Base-by-base conservation (phyloP, 2,113 vertebrate genomes). In the Neogobius melanostomus region DNA sequence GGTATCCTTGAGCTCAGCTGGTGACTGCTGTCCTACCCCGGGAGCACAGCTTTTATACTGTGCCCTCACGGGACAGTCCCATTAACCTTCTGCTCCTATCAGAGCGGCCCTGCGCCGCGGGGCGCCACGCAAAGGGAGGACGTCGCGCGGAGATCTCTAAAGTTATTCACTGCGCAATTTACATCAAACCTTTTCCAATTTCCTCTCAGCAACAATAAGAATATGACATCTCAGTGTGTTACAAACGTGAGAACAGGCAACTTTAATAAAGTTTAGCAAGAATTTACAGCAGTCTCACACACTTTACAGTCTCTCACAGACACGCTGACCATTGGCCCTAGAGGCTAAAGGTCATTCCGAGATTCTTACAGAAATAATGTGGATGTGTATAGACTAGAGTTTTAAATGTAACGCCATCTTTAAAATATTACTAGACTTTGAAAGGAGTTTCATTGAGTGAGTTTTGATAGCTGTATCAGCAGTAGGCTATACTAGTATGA, bases 21-120 rank as follows among this genome's bases (percentile, higher is more conserved):
- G 2, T 1, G 7, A 17, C 36, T 68, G 74, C 66, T 77, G 66
- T 66, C 68, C 63, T 50, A 5, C 62, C 9, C 66, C n/a, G 68
- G 68, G 73, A 69, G 77, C 66, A 48, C 43, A 44, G 66, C 72
- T 68, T 89, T 91, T 94, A 92, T 93, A 93, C 89, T 66, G 68
- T 78, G 65, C 71, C 66, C 80, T 79, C 57, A 36, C 64, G 80
- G 85, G 80, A 82, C 88, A 88, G 81, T 77, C 87, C 86, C 83
- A 82, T 87, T 80, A 84, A 83, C 73, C 84, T 76, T 74, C 73
- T 71, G 83, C 74, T 85, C 93, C 92, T 91, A 94, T 93, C 91
- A 91, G 89, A 89, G 78, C 64, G 28, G 74, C 56, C 81, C 66
- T 67, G 80, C 85, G 44, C 89, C 70, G 51, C 84, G 44, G 90